Conservation (phyloP, 2,888 invertebrate genomes). For the Metalampra italica region DNA sequence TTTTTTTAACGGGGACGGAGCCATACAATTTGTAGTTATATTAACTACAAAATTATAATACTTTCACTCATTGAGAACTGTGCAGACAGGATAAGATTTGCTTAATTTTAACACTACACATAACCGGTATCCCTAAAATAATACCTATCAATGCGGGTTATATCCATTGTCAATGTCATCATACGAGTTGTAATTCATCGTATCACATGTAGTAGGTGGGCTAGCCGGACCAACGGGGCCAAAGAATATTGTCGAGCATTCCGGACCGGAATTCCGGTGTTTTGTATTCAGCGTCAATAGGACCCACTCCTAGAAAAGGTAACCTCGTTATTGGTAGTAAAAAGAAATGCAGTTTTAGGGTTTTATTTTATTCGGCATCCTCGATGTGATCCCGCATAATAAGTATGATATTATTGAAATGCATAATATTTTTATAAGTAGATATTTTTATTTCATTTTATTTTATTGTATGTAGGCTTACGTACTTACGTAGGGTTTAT, state of each 20-base stretch:
- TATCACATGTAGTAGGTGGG: not conserved
- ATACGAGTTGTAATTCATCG: not conserved
- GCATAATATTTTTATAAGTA: too few species aligned
- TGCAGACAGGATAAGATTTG: constrained; percentile 6
- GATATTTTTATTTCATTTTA: too few species aligned
- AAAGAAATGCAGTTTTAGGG: not conserved
- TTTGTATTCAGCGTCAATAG: constrained; percentile 5
- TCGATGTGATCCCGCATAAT: not conserved
- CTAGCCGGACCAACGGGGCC: not conserved
- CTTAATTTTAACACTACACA: constrained; percentile 12
- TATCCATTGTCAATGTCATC: not conserved
- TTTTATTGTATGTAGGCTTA: too few species aligned
- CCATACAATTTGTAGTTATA: too few species aligned
- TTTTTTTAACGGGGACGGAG: too few species aligned
- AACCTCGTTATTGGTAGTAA: not conserved
- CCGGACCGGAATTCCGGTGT: constrained; percentile 3
- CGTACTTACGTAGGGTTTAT: too few species aligned
- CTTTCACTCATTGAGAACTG: too few species aligned
- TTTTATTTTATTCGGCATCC: not conserved
- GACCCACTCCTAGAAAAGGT: not conserved
- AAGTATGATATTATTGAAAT: too few species aligned
- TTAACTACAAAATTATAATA: too few species aligned
- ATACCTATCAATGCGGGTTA: not conserved
- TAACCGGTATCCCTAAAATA: not conserved
- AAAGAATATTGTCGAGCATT: not conserved